A percentile compares a stretch with the other conserved stretches of the same genome.
Evolutionary conservation across 2,113 vertebrate genomes (phyloP).

Genomic region (Phasianus colchicus): DNA sequence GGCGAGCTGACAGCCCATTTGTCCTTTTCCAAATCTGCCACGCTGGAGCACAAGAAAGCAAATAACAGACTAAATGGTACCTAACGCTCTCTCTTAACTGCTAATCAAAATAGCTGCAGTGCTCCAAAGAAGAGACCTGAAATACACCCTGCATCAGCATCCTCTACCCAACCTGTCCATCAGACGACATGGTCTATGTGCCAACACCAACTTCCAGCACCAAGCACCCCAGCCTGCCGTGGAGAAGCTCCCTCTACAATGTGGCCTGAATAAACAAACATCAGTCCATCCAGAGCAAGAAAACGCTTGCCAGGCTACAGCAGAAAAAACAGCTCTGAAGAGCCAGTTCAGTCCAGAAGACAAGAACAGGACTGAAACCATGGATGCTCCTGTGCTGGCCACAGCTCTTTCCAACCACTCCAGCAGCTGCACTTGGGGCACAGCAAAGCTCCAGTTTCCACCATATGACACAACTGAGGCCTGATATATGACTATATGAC

Average conservation of each 20-base stretch:
- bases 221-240: fast-evolving
- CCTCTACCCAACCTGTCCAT: neutral
- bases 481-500: too few species aligned
- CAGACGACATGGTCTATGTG: fast-evolving
- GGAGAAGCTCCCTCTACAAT: neutral
- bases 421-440: neutral
- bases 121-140: neutral
- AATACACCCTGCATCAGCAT: neutral
- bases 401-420: neutral
- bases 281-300: neutral
- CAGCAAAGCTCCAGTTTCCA: neutral
- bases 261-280: neutral
- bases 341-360: fast-evolving
- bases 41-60: neutral
- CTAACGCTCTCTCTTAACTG: fast-evolving
- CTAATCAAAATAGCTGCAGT: fast-evolving
- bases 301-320: neutral
- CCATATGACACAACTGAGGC: too few species aligned
- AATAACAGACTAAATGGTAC: neutral
- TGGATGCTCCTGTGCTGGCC: neutral
- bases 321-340: neutral
- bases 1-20: neutral
- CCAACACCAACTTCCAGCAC: neutral
- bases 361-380: neutral
- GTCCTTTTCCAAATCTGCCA: neutral